Evolutionary conservation across 2,797 vertebrate species (phyloP), one percentile per base, ranked within the genome.

Genomic region (Pipistrellus nathusii): DNA sequence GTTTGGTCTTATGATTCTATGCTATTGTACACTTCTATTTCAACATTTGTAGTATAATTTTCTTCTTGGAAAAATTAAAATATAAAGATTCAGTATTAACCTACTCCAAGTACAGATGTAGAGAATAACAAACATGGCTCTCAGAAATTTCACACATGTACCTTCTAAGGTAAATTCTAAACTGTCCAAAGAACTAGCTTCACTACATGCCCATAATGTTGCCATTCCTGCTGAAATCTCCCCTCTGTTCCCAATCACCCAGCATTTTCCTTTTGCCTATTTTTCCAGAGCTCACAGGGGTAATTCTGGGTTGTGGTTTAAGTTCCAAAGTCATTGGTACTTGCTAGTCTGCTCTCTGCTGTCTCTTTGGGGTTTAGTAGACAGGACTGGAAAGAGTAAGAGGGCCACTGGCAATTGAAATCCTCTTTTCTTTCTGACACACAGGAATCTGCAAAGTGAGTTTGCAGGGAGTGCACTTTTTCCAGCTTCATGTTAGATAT

Each of bases 401-500:
- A 46, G 44, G 32, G 27, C n/a, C 21, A 77, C 11, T 32, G 27
- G 51, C 64, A 27, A 7, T 5, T 48, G 72, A 86, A 82, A 73
- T 46, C 12, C 64, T 94, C 44, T 27, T 94, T 92, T 89, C 18
- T 72, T 94, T 66, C 64, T 51, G 62, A 95, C 8, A 11, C n/a
- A 32, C 18, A 78, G 55, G 44, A 51, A 93, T 94, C 92, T 68
- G 13, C 51, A 66, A 62, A 93, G 71, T 73, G 38, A 85, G 8
- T 89, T 48, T 93, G 15, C 25, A 57, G 62, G 41, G n/a, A 77
- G 71, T 9, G 3, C 78, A 17, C 38, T 75, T 10, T 96, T 95
- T 87, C 90, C 88, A 96, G 90, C 82, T 96, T 96, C 44, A 7
- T 89, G 87, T 95, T 94, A 94, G 21, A 14, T 64, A 8, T 77